Evolutionary conservation across 2,113 vertebrate species (phyloP).

Genomic region (Mesitornis unicolor): DNA sequence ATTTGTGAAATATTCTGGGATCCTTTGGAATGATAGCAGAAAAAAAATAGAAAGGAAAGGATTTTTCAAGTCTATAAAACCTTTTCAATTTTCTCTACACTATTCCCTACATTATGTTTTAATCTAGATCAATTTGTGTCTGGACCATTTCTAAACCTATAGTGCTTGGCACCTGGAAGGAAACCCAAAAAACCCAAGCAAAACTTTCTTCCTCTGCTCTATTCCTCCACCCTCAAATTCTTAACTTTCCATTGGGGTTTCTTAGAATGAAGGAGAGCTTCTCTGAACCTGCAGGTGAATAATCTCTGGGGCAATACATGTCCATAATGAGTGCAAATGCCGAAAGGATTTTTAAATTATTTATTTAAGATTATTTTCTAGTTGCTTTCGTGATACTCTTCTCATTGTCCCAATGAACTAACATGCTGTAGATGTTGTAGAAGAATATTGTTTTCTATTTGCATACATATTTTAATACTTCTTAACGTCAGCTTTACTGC

Average conservation of each 20-base stretch:
- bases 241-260: not conserved
- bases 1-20: not conserved
- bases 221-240: not conserved
- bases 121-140: not conserved
- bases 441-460: not conserved
- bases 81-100: not conserved
- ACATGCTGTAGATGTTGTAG: fast-evolving
- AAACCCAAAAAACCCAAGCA: not conserved
- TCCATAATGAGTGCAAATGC: not conserved
- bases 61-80: not conserved
- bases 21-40: not conserved
- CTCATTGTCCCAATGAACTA: not conserved
- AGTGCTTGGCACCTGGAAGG: not conserved
- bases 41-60: not conserved
- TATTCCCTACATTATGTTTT: not conserved
- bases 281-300: not conserved
- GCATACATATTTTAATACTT: not conserved
- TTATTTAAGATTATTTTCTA: not conserved
- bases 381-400: not conserved
- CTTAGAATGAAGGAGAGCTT: not conserved
- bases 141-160: not conserved
- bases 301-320: not conserved
- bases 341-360: not conserved
- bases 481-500: not conserved
- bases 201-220: not conserved